Conservation (phyloP, 2,797 vertebrate species). For the Lophius americanus region DNA sequence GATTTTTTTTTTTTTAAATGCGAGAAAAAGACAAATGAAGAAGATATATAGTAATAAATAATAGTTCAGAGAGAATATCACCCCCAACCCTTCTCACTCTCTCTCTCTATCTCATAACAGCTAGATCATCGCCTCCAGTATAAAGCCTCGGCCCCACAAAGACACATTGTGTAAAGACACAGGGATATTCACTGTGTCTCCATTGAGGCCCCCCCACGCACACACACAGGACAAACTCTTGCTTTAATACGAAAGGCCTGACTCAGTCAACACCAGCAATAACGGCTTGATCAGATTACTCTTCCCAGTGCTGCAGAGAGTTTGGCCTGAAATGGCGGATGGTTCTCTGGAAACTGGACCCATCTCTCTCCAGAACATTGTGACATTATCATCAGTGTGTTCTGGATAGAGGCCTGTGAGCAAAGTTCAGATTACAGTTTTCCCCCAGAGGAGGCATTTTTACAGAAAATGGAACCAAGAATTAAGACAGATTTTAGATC, state of each 20-base stretch:
- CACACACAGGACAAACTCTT: constrained; percentile 25
- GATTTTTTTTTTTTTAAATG: too few relatives aligned
- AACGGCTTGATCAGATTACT: constrained; percentile 73
- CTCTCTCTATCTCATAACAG: constrained; percentile 37
- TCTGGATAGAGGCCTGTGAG: constrained; percentile 36
- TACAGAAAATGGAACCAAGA: constrained; percentile 1
- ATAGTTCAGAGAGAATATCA: constrained; percentile 19
- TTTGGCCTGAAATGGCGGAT: constrained; percentile 44
- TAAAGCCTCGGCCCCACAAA: constrained; percentile 76
- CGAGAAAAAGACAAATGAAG: constrained; percentile 12
- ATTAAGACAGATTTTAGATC: not conserved
- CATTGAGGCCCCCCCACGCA: constrained; percentile 32
- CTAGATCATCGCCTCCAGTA: constrained; percentile 63
- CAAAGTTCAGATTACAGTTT: constrained; percentile 32
- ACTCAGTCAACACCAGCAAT: constrained; percentile 70
- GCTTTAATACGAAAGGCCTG: constrained; percentile 69
- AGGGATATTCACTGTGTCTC: constrained; percentile 60
- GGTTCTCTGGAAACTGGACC: constrained; percentile 22
- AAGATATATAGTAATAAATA: constrained; percentile 14
- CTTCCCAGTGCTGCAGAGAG: constrained; percentile 47
- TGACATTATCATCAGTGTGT: constrained; percentile 24
- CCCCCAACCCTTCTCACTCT: constrained; percentile 11
- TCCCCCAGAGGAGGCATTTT: constrained; percentile 1
- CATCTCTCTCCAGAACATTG: constrained; percentile 32
- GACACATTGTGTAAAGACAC: constrained; percentile 78